Base-by-base conservation (phyloP, 2,888 invertebrate species). In the Athalia circularis region DNA sequence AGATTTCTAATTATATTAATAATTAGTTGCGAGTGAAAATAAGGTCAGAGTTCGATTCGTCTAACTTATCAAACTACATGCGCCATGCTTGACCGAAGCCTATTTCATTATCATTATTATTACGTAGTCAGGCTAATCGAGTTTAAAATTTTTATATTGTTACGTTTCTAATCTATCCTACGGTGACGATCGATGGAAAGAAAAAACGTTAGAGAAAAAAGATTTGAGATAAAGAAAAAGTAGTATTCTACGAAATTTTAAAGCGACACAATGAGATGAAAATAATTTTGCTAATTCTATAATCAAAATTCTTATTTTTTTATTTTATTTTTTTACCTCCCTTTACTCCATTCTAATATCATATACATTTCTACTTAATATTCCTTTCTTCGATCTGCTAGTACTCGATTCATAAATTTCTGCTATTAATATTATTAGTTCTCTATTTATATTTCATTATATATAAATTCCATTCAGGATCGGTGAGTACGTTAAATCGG, bases 21-120 rank as follows among this genome's bases (percentile, higher is more conserved):
- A 88, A 85, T 86, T 88, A 87, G 85, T 87, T 84, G 76, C 86
- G 87, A 89, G 85, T 86, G 86, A 87, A 89, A 88, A 89, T 88
- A 87, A 88, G 79, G 77, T 85, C 84, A 83, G 82, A 85, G 85
- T 47, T 72, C 43, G 52, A 47, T 72, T 72, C 72, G 8, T 59
- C 59, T 59, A 45, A 72, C 65, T 57, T 29, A 77, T 52, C 47
- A 47, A 52, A 64, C 54, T 9, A 52, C n/a, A 65, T 59, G 65
- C 68, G 59, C 57, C 59, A 57, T 72, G 54, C 68, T 72, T 72
- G 72, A 8, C 72, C 57, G 47, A 59, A 59, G 68, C 68, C 29
- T 68, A 43, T 61, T 64, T 9, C 5, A 43, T 15, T 43, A 64
- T 64, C 8, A 59, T 64, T 43, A 8, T 64, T 13, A 81, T 82